Base-by-base conservation (phyloP, 2,888 invertebrate species). In the Acronicta leporina region DNA sequence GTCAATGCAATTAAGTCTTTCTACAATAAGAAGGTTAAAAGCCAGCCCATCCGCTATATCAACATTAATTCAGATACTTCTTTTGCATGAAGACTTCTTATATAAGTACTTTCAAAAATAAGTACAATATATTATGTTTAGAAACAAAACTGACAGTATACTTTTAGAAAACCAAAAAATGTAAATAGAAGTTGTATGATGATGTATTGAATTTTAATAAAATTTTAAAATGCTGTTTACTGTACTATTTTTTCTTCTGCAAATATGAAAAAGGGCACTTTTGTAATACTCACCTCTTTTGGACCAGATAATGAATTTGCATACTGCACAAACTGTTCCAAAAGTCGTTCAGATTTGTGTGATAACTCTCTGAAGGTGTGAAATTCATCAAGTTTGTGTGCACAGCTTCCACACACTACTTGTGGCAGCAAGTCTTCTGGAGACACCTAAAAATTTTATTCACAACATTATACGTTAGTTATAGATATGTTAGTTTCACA, bases 281-380 rank as follows among this genome's bases (percentile, higher is more conserved):
- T 8, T 38, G 15, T 15, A 35, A 48, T 65, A 85, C 94, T 94
- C 90, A 96, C 97, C 96, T 96, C 95, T 87, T 94, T 91, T 83
- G 95, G 95, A 84, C 96, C 96, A 86, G 93, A 95, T 76, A 95
- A 93, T 88, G 96, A 96, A 89, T 96, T 96, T 64, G 97, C 96
- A 92, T 96, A 96, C 80, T 96, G 95, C 82, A 97, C 92, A 94
- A 97, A 97, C 91, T 96, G 96, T 91, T 96, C 96, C 85, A 97
- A 95, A 77, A 97, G 95, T 82, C 95, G 95, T 90, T 97, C 97
- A 47, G 97, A 96, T 89, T 97, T 97, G 80, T 96, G 96, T 83
- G 97, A 96, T 76, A 96, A 94, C 86, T 97, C 96, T 88, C 96
- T 96, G 95, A 97, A 97, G 82, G 96, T 96, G 89, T 96, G 96